A percentile compares a stretch with the other conserved stretches of the same genome.
These are phyloP conservation scores for Sminthurinus signatus DNA, from an alignment of 1,140 invertebrate genomes.

Conservation along the genomic window DNA sequence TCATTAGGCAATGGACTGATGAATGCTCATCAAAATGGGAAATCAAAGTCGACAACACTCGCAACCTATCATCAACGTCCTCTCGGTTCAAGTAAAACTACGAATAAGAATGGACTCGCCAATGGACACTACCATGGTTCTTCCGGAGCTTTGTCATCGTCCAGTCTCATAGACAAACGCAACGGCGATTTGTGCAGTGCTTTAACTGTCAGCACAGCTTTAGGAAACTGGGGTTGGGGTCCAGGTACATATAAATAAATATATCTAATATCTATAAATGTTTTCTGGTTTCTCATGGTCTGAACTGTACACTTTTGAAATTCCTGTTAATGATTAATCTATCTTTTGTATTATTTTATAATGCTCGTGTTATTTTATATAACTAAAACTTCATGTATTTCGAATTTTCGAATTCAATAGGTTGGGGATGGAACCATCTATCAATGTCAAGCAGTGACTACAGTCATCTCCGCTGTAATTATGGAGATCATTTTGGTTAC, in stretches of 20 bases:
- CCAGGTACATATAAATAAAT: too few relatives aligned
- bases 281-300: too few relatives aligned
- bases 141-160: slow-evolving; percentile 4
- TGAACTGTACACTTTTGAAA: too few relatives aligned
- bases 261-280: too few relatives aligned
- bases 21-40: neutral
- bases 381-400: too few relatives aligned
- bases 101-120: slow-evolving; percentile 3
- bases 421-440: slow-evolving; percentile 5
- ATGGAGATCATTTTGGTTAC: neutral
- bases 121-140: slow-evolving; percentile 15
- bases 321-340: too few relatives aligned
- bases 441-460: neutral
- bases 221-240: slow-evolving; percentile 10
- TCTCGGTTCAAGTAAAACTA: slow-evolving; percentile 6
- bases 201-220: slow-evolving; percentile 2
- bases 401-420: too few relatives aligned
- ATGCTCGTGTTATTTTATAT: too few relatives aligned
- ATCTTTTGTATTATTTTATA: too few relatives aligned
- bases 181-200: neutral
- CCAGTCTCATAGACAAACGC: neutral
- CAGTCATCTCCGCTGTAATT: neutral
- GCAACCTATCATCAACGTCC: neutral
- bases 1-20: slow-evolving; percentile 12
- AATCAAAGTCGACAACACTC: neutral